Conservation (phyloP, 2,888 invertebrate species). For the Microctonus brassicae region DNA sequence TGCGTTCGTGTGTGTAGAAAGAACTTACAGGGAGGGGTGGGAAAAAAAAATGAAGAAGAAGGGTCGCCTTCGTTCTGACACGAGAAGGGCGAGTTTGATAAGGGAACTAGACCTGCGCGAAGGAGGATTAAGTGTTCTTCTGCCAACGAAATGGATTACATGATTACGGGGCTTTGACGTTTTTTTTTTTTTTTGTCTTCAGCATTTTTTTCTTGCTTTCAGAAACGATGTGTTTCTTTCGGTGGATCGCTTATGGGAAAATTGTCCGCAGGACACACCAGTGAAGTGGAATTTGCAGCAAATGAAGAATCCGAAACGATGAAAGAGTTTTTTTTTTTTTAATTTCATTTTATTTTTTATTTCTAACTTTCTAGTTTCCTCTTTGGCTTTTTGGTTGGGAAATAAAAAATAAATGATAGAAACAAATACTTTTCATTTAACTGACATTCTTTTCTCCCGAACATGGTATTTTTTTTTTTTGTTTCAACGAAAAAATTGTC, state of each 20-base stretch:
- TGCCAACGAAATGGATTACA: constrained; percentile 20
- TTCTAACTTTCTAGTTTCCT: neutral
- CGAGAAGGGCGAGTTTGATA: constrained; percentile 25
- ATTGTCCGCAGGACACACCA: neutral
- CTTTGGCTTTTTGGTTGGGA: neutral
- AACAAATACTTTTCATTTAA: constrained; percentile 14
- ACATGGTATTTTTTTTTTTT: constrained; percentile 26
- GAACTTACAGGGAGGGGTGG: neutral
- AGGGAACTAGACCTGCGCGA: constrained; percentile 1
- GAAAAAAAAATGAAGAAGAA: neutral
- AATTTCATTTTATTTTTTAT: too few species aligned
- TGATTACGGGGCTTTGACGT: constrained; percentile 8
- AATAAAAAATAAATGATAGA: neutral
- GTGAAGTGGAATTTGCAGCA: neutral
- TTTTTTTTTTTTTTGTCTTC: neutral
- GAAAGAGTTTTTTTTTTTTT: constrained; percentile 17
- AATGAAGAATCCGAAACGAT: constrained; percentile 14
- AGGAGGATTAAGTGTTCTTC: constrained; percentile 28
- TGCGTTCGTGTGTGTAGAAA: constrained; percentile 10
- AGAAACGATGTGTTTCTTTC: neutral
- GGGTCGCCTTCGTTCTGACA: constrained; percentile 6
- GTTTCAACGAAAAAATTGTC: constrained; percentile 48
- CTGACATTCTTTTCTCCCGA: constrained; percentile 16
- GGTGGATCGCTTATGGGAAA: neutral
- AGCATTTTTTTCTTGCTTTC: neutral